A percentile compares a stretch with the other conserved stretches of the same genome.
phyloP scores from a whole-genome alignment of 2,797 vertebrate species.

The Halcyon leucocephala region DNA sequence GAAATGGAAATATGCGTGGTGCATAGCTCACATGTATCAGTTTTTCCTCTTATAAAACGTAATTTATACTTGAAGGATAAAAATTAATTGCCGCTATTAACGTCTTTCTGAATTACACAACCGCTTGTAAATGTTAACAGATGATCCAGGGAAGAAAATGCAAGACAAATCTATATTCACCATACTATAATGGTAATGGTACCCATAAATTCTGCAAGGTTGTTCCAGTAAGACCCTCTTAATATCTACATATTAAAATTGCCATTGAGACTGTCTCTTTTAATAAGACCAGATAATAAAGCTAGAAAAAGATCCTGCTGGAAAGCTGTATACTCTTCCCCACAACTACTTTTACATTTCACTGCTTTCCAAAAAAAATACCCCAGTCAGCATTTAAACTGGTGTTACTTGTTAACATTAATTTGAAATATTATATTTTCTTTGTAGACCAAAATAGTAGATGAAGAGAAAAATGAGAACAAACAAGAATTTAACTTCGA shows the following conservation, averaged over 20 bases:
- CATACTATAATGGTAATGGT: background rate
- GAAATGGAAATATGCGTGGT: background rate
- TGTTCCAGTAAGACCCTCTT: background rate
- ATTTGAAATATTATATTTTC: constrained; percentile 1
- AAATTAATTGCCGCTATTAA: background rate
- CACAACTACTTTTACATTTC: background rate
- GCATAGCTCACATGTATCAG: rapidly evolving
- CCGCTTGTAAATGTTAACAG: background rate
- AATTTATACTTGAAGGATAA: background rate
- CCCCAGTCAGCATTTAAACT: background rate
- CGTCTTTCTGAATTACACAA: background rate
- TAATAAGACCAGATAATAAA: background rate
- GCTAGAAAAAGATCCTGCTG: background rate
- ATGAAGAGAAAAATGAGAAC: constrained; percentile 56
- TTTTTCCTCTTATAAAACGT: background rate
- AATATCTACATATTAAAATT: background rate
- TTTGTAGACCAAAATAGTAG: constrained; percentile 47
- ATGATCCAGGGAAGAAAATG: background rate
- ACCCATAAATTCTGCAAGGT: background rate
- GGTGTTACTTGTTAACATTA: background rate
- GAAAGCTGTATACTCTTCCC: background rate
- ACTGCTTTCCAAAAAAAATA: background rate
- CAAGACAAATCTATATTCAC: background rate
- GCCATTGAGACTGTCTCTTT: background rate
- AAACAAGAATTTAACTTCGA: constrained; percentile 85